Evolutionary conservation across 2,113 vertebrate species (phyloP).

Genomic region (Solenodon paradoxus): DNA sequence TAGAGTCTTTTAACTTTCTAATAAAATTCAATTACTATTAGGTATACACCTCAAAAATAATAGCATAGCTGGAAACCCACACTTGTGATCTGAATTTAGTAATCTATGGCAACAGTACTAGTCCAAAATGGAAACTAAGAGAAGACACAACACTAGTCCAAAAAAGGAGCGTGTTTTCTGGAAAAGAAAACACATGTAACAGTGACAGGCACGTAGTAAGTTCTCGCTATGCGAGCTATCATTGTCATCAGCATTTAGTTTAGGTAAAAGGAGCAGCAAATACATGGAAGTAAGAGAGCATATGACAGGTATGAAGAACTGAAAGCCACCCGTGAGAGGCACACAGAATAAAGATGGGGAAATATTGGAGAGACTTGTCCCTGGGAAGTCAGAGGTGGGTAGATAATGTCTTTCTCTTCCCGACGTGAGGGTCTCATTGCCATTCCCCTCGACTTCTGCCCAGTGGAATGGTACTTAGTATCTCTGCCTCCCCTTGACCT

Average conservation of each 20-base stretch:
- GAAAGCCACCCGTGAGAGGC: not conserved
- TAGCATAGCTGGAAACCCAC: not conserved
- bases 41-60: not conserved
- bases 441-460: not conserved
- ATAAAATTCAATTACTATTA: not conserved
- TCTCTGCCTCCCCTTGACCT: not conserved
- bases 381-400: not conserved
- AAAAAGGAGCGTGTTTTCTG: not conserved
- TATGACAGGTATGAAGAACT: not conserved
- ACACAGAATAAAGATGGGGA: not conserved
- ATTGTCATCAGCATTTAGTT: not conserved
- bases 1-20: constrained; percentile 4
- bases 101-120: not conserved
- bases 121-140: not conserved
- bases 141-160: not conserved
- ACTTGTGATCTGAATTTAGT: not conserved
- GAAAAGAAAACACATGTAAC: not conserved
- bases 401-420: not conserved
- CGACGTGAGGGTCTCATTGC: not conserved
- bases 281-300: not conserved
- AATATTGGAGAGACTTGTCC: not conserved
- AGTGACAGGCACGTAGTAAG: not conserved
- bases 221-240: not conserved
- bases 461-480: not conserved
- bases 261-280: not conserved